Percentiles rank a stretch among this genome's conserved stretches.
phyloP scores from a whole-genome alignment of 1,140 invertebrate species.

The Euglossa dilemma region DNA sequence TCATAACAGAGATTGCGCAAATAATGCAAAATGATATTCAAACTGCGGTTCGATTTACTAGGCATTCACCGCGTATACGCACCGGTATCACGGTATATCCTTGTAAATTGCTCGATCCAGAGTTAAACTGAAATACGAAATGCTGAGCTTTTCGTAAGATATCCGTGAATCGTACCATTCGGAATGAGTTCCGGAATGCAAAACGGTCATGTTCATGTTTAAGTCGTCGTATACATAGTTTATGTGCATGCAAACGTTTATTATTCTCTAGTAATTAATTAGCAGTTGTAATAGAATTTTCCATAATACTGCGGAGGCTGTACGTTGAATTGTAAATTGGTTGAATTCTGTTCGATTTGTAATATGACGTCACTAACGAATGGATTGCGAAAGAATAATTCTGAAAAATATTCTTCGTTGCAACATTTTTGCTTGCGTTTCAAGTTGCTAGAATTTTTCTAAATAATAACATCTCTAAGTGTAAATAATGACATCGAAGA shows the following conservation, averaged over 20 bases:
- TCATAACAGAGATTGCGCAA: conserved; percentile 20
- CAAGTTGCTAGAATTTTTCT: no score
- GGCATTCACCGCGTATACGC: neutral
- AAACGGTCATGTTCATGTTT: neutral
- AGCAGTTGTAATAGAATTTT: neutral
- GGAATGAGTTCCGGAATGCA: conserved; percentile 45
- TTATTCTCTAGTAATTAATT: neutral
- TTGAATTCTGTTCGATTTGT: neutral
- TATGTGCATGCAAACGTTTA: neutral
- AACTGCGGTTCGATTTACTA: neutral
- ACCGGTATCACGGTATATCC: neutral
- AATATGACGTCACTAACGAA: neutral
- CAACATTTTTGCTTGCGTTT: no score
- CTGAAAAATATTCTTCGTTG: no score
- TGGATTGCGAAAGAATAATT: no score
- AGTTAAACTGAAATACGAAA: neutral
- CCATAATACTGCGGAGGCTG: no score
- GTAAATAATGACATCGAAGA: no score
- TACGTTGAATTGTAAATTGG: no score
- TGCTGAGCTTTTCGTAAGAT: neutral
- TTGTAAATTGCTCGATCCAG: neutral
- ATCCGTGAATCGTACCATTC: conserved; percentile 5
- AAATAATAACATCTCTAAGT: no score
- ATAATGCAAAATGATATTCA: conserved; percentile 26
- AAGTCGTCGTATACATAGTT: neutral